phyloP scores from a whole-genome alignment of 1,140 invertebrate genomes.

The Propsilocerus akamusi region DNA sequence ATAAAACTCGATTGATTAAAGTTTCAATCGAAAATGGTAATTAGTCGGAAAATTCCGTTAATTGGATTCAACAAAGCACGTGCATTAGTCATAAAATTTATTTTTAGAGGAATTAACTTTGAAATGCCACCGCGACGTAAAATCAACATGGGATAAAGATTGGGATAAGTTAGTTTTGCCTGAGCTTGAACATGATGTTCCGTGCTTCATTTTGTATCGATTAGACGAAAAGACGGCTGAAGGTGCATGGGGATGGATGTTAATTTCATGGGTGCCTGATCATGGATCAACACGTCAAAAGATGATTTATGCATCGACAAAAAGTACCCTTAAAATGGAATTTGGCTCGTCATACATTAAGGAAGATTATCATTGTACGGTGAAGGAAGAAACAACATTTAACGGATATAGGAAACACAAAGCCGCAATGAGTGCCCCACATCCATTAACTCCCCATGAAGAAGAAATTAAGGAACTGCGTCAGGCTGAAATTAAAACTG shows the following conservation, averaged over 20 bases:
- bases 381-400: conserved; percentile 59
- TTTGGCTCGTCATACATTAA: conserved; percentile 89
- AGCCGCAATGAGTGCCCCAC: conserved; percentile 56
- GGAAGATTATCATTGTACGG: conserved; percentile 20
- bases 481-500: conserved; percentile 51
- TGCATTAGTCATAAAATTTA: conserved; percentile 6
- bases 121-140: conserved; percentile 40
- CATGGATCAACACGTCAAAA: conserved; percentile 63
- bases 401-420: conserved; percentile 68
- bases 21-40: conserved; percentile 74
- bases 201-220: conserved; percentile 85
- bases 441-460: conserved; percentile 74
- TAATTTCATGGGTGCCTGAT: conserved; percentile 91
- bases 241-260: conserved; percentile 84
- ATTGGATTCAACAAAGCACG: not conserved
- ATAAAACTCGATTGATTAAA: conserved; percentile 62
- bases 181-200: conserved; percentile 67
- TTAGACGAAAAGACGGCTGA: conserved; percentile 60
- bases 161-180: conserved; percentile 64
- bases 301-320: conserved; percentile 98
- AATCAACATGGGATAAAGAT: conserved; percentile 70
- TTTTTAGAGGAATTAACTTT: conserved; percentile 60
- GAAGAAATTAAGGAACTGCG: conserved; percentile 72
- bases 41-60: conserved; percentile 10
- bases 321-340: conserved; percentile 91